These are phyloP conservation scores for Solen grandis DNA, from an alignment of 1,140 invertebrate species.

Conservation along the genomic window DNA sequence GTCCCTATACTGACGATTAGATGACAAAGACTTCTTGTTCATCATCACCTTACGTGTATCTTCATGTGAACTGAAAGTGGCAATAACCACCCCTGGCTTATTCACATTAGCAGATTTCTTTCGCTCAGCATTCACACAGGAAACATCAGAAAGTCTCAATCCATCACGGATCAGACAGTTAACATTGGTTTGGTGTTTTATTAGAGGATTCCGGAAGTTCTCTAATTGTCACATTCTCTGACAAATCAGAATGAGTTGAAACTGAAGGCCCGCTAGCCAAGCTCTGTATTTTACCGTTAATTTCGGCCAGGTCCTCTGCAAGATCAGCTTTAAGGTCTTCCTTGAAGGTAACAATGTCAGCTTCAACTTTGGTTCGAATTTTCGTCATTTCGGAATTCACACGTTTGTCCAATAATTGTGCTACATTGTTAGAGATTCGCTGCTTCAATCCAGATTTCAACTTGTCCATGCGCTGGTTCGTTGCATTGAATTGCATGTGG, in stretches of 20 bases:
- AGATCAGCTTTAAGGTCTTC: background rate
- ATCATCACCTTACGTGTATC: constrained; percentile 8
- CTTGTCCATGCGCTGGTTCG: no score
- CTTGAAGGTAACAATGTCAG: background rate
- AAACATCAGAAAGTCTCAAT: background rate
- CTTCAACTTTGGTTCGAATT: background rate
- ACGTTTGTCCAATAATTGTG: no score
- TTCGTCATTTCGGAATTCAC: no score
- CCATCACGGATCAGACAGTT: background rate
- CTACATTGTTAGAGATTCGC: background rate
- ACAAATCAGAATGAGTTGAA: background rate
- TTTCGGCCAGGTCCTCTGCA: background rate
- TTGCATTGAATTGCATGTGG: background rate
- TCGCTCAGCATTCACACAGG: constrained; percentile 4
- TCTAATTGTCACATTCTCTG: background rate
- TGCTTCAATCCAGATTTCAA: background rate
- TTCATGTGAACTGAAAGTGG: no score
- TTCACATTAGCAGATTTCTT: background rate
- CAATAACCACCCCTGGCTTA: background rate
- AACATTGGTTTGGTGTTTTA: background rate
- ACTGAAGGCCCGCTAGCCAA: background rate
- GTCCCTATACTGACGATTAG: background rate
- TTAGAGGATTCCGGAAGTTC: constrained; percentile 8
- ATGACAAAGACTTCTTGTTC: constrained; percentile 1
- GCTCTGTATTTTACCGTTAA: background rate